phyloP scores from a whole-genome alignment of 2,113 vertebrate species.

The Chelonoidis abingdonii region DNA sequence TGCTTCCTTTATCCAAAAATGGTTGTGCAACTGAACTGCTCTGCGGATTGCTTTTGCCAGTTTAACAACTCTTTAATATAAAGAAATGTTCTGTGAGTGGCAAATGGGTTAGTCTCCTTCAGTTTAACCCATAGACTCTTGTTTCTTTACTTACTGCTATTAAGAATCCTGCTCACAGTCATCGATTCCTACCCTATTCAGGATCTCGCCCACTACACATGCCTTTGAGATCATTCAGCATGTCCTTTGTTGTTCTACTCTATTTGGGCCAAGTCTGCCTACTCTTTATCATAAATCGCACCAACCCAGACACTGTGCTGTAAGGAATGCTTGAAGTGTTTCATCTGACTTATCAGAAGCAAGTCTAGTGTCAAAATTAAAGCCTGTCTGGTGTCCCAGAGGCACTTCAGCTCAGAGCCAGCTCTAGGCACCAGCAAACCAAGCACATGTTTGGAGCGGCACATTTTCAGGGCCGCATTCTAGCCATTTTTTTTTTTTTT shows the following conservation, averaged over 20 bases:
- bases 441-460: no score
- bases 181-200: background rate
- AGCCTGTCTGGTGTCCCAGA: rapidly evolving
- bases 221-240: background rate
- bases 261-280: background rate
- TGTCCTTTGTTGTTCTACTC: background rate
- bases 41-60: rapidly evolving
- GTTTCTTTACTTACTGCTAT: background rate
- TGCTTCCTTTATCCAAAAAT: background rate
- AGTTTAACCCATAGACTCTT: background rate
- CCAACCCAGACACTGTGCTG: background rate
- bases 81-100: background rate
- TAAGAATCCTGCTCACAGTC: background rate
- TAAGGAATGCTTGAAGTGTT: rapidly evolving
- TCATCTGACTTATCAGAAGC: background rate
- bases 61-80: background rate
- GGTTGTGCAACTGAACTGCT: background rate
- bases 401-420: background rate
- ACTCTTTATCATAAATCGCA: background rate
- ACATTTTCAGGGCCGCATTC: no score
- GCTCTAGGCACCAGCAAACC: no score
- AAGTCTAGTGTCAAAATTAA: background rate
- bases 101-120: background rate
- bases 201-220: background rate
- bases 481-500: no score